Evolutionary conservation across 2,797 vertebrate species (phyloP).

Genomic region (Melanogrammus aeglefinus): DNA sequence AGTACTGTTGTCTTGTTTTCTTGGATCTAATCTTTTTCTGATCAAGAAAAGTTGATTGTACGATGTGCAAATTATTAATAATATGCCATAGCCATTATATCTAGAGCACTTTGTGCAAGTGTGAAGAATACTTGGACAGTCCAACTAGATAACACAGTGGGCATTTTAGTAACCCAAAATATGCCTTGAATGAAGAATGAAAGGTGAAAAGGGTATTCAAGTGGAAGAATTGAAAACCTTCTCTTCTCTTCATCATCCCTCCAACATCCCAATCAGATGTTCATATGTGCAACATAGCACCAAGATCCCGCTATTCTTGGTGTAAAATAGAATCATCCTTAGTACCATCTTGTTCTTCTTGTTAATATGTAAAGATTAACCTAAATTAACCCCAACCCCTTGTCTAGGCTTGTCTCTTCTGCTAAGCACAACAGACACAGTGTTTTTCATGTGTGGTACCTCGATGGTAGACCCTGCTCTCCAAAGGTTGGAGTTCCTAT

Average conservation of each 20-base stretch:
- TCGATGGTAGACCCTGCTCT: no score
- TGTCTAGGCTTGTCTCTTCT: no score
- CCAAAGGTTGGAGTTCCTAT: no score
- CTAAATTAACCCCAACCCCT: no score
- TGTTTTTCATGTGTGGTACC: no score
- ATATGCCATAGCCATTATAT: neutral
- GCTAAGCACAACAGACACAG: no score
- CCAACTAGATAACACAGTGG: neutral
- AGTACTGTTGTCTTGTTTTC: neutral
- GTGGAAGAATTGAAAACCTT: slow-evolving; percentile 28
- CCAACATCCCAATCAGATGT: no score
- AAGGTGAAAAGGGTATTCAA: slow-evolving; percentile 17
- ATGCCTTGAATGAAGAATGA: neutral
- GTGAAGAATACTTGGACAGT: neutral
- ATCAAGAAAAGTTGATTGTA: neutral
- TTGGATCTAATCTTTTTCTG: neutral
- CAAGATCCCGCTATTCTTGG: no score
- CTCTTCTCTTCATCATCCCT: no score
- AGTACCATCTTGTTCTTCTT: no score
- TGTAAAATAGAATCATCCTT: no score
- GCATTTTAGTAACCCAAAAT: slow-evolving; percentile 15
- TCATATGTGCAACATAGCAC: no score
- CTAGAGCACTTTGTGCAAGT: neutral
- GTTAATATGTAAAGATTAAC: neutral
- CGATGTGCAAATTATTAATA: neutral